Conservation (phyloP, 2,797 vertebrate species). For the Mycteria americana region DNA sequence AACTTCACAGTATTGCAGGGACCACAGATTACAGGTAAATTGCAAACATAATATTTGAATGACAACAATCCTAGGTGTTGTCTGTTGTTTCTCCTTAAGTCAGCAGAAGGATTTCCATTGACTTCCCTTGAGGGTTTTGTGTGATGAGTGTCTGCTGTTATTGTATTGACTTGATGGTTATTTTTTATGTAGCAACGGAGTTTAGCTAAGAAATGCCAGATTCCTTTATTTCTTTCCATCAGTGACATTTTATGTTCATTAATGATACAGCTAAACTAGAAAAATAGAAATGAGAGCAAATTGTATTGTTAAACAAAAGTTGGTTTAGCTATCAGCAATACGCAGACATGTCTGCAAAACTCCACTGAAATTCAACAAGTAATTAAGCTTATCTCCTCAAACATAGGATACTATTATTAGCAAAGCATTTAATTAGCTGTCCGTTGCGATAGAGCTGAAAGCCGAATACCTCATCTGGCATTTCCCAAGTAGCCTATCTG, state of each 20-base stretch:
- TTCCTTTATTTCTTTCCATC: not conserved
- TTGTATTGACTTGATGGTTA: not conserved
- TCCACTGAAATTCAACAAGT: slow-evolving; percentile 6
- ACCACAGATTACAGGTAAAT: not conserved
- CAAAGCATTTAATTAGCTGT: slow-evolving; percentile 52
- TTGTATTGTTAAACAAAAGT: not conserved
- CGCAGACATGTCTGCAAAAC: not conserved
- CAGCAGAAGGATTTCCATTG: not conserved
- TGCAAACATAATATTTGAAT: not conserved
- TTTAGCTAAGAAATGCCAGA: not conserved
- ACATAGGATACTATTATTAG: slow-evolving; percentile 38
- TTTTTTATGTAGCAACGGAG: not conserved
- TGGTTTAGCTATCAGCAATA: not conserved
- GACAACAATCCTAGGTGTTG: not conserved
- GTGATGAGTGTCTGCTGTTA: not conserved
- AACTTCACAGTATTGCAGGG: not conserved
- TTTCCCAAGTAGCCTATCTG: slow-evolving; percentile 27
- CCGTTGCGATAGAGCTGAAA: slow-evolving; percentile 1
- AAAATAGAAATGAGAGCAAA: not conserved
- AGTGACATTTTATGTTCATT: not conserved
- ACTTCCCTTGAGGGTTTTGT: not conserved
- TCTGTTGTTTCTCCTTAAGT: not conserved
- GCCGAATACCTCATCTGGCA: slow-evolving; percentile 20
- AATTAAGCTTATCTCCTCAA: slow-evolving; percentile 42
- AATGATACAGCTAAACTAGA: not conserved